phyloP scores from a whole-genome alignment of 2,888 invertebrate genomes.

The Nesidiocoris tenuis region DNA sequence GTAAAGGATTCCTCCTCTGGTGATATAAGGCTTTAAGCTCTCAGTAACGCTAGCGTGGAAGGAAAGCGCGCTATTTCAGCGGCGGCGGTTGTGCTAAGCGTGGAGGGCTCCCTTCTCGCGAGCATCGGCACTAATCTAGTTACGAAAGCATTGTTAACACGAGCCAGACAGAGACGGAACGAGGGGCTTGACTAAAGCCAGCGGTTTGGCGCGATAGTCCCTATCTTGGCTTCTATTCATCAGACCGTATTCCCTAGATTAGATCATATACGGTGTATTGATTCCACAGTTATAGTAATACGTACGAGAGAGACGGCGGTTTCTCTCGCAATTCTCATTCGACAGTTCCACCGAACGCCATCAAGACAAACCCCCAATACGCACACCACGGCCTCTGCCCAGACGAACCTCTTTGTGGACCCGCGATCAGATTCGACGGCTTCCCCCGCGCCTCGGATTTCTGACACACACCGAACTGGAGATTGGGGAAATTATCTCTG shows the following conservation, averaged over 20 bases:
- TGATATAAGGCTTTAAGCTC: slow-evolving; percentile 27
- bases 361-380: background rate
- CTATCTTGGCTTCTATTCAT: slow-evolving; percentile 38
- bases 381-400: background rate
- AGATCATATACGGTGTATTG: slow-evolving; percentile 43
- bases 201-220: background rate
- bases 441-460: background rate
- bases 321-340: background rate
- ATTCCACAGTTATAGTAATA: slow-evolving; percentile 42
- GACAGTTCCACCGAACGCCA: slow-evolving; percentile 12
- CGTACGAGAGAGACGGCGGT: slow-evolving; percentile 11
- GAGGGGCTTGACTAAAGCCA: slow-evolving; percentile 4
- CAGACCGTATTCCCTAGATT: slow-evolving; percentile 42
- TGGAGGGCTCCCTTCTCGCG: slow-evolving; percentile 1
- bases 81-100: slow-evolving; percentile 7
- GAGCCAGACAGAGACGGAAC: slow-evolving; percentile 11
- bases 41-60: slow-evolving; percentile 1
- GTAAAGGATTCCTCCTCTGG: background rate
- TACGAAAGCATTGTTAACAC: slow-evolving; percentile 39
- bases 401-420: slow-evolving; percentile 17
- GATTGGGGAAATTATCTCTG: slow-evolving; percentile 25
- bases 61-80: background rate
- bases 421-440: slow-evolving; percentile 34
- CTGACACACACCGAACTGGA: background rate
- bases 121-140: slow-evolving; percentile 39